Conservation (phyloP, 1,140 invertebrate species). For the Drosophila bipectinata region DNA sequence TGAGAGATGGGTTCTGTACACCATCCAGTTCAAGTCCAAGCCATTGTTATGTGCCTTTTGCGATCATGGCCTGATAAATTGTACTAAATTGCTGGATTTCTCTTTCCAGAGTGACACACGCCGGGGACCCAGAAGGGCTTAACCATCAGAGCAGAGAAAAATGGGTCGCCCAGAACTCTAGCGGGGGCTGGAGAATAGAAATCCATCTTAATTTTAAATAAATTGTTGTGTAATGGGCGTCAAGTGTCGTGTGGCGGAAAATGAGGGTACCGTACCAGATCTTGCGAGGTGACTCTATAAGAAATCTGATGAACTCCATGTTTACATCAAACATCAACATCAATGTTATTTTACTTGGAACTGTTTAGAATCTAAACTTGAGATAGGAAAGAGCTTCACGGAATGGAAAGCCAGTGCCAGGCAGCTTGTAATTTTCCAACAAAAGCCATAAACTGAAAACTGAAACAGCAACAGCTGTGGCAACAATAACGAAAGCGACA, state of each 20-base stretch:
- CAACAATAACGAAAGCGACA: constrained; percentile 30
- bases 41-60: constrained; percentile 27
- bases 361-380: neutral
- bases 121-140: constrained; percentile 43
- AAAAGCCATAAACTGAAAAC: constrained; percentile 11
- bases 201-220: constrained; percentile 59
- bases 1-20: too few relatives aligned
- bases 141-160: constrained; percentile 39
- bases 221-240: constrained; percentile 50
- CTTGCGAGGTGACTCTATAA: neutral
- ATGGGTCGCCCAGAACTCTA: constrained; percentile 5
- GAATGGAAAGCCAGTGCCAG: constrained; percentile 18
- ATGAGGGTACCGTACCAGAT: constrained; percentile 32
- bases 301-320: too few relatives aligned
- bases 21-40: constrained; percentile 5
- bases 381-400: too few relatives aligned
- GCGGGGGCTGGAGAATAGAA: constrained; percentile 21
- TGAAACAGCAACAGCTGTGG: constrained; percentile 31
- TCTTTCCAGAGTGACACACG: constrained; percentile 28
- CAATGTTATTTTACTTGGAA: neutral
- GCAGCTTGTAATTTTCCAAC: constrained; percentile 51
- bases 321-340: neutral
- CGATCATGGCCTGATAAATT: constrained; percentile 40
- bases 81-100: constrained; percentile 35
- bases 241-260: constrained; percentile 41